Evolutionary conservation across 2,113 vertebrate species (phyloP).

Genomic region (Cisticola juncidis): DNA sequence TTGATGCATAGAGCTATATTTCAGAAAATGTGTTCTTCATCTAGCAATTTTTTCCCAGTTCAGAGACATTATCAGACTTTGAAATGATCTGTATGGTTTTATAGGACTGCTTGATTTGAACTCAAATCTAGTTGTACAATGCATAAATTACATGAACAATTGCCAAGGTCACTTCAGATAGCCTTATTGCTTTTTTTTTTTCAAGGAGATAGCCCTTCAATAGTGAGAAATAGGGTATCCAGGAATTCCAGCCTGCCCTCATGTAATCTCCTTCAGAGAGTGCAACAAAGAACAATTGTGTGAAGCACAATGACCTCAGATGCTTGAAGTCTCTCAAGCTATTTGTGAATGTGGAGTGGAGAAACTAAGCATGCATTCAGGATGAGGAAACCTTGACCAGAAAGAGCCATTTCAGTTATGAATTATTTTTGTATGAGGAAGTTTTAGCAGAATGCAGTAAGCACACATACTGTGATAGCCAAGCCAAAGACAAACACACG

Average conservation of each 20-base stretch:
- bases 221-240: conserved; percentile 77
- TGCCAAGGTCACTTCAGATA: conserved; percentile 70
- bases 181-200: conserved; percentile 65
- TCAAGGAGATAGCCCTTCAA: conserved; percentile 76
- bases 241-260: conserved; percentile 69
- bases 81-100: background rate
- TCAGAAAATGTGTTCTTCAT: background rate
- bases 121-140: background rate
- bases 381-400: conserved; percentile 71
- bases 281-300: conserved; percentile 75
- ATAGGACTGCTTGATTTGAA: background rate
- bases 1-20: background rate
- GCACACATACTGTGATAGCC: background rate
- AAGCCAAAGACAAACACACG: background rate
- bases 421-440: conserved; percentile 57
- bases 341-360: conserved; percentile 71
- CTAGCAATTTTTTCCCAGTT: background rate
- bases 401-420: conserved; percentile 41
- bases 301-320: conserved; percentile 78
- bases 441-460: conserved; percentile 21
- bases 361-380: conserved; percentile 45
- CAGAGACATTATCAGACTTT: background rate
- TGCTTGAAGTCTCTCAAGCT: conserved; percentile 60
- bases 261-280: conserved; percentile 70
- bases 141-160: conserved; percentile 69